phyloP scores from a whole-genome alignment of 2,797 vertebrate species.

The Dromococcyx pavoninus region DNA sequence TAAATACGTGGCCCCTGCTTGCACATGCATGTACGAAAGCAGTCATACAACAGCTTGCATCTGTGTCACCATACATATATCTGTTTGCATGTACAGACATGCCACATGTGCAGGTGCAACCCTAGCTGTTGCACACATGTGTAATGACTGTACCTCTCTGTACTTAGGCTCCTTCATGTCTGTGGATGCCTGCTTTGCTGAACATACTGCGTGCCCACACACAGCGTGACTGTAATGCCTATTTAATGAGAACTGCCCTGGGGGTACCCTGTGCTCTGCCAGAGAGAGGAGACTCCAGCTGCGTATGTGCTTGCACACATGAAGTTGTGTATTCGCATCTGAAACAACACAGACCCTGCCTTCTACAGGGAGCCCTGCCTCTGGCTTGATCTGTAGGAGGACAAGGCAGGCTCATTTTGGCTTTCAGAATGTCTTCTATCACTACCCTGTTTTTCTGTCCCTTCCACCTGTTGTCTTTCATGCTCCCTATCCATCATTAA shows the following conservation, averaged over 20 bases:
- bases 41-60: accelerated
- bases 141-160: accelerated
- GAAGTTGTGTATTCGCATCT: not conserved
- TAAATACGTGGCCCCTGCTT: not conserved
- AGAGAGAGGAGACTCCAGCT: not conserved
- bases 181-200: not conserved
- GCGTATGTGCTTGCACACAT: accelerated
- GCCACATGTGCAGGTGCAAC: not conserved
- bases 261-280: not conserved
- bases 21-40: not conserved
- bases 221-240: accelerated
- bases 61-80: accelerated
- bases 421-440: not conserved
- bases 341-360: not conserved
- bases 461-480: not conserved
- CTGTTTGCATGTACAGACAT: not conserved
- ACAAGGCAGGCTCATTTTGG: not conserved
- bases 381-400: not conserved
- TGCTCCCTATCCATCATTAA: not conserved
- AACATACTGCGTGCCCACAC: accelerated
- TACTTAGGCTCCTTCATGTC: accelerated
- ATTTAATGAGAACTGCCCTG: not conserved
- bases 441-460: not conserved
- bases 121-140: not conserved
- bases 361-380: not conserved